Base-by-base conservation (phyloP, 2,888 invertebrate genomes). In the Drosophila borborema region DNA sequence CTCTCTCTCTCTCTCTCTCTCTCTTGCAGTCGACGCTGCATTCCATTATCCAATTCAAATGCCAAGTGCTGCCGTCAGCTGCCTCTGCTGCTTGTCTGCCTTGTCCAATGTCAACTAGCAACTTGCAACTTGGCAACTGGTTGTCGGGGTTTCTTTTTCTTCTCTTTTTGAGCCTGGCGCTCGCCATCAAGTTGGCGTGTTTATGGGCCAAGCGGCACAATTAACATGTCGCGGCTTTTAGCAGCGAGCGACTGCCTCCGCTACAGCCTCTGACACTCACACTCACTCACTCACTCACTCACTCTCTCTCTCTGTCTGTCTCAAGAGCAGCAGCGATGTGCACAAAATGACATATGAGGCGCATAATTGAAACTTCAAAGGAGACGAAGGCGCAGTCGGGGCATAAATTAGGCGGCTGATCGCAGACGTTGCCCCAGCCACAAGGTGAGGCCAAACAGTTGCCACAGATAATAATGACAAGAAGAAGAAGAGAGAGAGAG, bases 301-400 rank as follows among this genome's bases (percentile, higher is more conserved):
- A 1, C 20, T 20, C 20, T 2, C 20, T 20, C 20, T 20, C 20
- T 20, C 20, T 20, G 56, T 63, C 64, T 46, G 23, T 23, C 48
- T 54, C 66, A 65, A 65, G 65, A 66, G 74, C 60, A 74, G 51
- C 63, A 45, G 46, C 51, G 40, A 78, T 79, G 85, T 82, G 86
- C 82, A 86, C 78, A 81, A 88, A 84, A 90, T 91, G 91, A 91
- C 91, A 91, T 85, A 91, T 91, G 91, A 82, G 82, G 78, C 90
- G 80, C 91, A 90, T 88, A 91, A 87, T 88, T 85, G 85, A 90
- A 86, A 91, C 91, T 91, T 91, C 90, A 91, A 91, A 91, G 88
- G 90, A 81, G 84, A 80, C 72, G 87, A 40, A 80, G 84, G 77
- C 89, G 75, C 81, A 72, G 82, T 70, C 79, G 84, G 72, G 66